These are phyloP conservation scores for Pelodiscus sinensis DNA, from an alignment of 2,113 vertebrate species.

Conservation along the genomic window DNA sequence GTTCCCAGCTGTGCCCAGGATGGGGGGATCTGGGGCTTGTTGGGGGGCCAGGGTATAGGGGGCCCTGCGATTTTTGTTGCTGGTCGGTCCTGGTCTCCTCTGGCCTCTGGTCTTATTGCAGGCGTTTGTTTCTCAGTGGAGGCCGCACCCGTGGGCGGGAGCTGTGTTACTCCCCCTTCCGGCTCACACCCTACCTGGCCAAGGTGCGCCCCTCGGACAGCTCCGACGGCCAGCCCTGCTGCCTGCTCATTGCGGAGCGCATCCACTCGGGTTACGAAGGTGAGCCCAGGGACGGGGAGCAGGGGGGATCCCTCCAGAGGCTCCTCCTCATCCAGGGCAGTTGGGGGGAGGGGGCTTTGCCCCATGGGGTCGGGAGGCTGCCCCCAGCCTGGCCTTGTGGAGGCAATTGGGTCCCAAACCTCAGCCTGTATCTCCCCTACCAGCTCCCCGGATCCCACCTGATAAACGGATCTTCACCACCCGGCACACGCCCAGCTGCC, in stretches of 20 bases:
- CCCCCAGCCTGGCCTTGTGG: too few species aligned
- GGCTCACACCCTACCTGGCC: constrained; percentile 90
- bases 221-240: constrained; percentile 86
- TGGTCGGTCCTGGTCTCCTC: not conserved
- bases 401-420: not conserved
- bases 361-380: too few species aligned
- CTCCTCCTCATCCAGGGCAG: too few species aligned
- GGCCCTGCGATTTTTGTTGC: not conserved
- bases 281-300: constrained; percentile 23
- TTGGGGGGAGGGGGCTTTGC: not conserved
- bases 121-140: constrained; percentile 74
- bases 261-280: constrained; percentile 93
- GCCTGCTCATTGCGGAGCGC: constrained; percentile 88
- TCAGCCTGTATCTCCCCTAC: not conserved
- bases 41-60: not conserved
- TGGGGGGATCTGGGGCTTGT: too few species aligned
- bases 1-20: not conserved
- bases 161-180: constrained; percentile 87
- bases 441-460: constrained; percentile 90
- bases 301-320: not conserved
- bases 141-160: constrained; percentile 78
- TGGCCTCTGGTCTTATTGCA: constrained; percentile 60
- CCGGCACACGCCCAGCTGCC: constrained; percentile 89
- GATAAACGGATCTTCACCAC: constrained; percentile 94
- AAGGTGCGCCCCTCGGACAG: constrained; percentile 84